phyloP scores from a whole-genome alignment of 2,888 invertebrate species.

The Drosophila diplacantha region DNA sequence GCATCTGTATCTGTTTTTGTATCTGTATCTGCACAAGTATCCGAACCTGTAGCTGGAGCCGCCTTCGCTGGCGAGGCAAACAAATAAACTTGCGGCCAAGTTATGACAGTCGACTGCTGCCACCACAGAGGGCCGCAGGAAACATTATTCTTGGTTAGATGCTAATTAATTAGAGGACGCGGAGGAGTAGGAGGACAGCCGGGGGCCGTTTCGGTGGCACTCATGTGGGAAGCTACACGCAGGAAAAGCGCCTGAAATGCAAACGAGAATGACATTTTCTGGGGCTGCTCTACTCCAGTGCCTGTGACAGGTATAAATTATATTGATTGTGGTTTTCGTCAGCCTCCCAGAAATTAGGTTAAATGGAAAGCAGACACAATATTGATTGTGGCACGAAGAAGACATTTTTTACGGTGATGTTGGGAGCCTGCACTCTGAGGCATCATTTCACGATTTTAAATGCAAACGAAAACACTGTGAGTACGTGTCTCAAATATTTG shows the following conservation, averaged over 20 bases:
- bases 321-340: conserved; percentile 32
- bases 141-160: conserved; percentile 71
- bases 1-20: conserved; percentile 4
- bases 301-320: conserved; percentile 47
- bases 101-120: conserved; percentile 59
- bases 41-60: conserved; percentile 8
- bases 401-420: background rate
- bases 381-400: conserved; percentile 4
- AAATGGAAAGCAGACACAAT: conserved; percentile 20
- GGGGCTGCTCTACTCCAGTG: conserved; percentile 12
- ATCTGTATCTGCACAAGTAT: background rate
- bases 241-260: conserved; percentile 12
- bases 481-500: conserved; percentile 1
- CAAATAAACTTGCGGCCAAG: conserved; percentile 61
- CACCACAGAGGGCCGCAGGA: conserved; percentile 48
- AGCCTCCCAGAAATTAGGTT: conserved; percentile 21
- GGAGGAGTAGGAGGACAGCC: conserved; percentile 33
- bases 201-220: conserved; percentile 18
- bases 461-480: background rate
- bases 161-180: conserved; percentile 64
- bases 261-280: conserved; percentile 44
- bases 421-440: background rate
- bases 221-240: conserved; percentile 32
- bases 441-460: background rate
- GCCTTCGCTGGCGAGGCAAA: conserved; percentile 35